phyloP scores from a whole-genome alignment of 1,140 invertebrate species.

The Halictus rubicundus region DNA sequence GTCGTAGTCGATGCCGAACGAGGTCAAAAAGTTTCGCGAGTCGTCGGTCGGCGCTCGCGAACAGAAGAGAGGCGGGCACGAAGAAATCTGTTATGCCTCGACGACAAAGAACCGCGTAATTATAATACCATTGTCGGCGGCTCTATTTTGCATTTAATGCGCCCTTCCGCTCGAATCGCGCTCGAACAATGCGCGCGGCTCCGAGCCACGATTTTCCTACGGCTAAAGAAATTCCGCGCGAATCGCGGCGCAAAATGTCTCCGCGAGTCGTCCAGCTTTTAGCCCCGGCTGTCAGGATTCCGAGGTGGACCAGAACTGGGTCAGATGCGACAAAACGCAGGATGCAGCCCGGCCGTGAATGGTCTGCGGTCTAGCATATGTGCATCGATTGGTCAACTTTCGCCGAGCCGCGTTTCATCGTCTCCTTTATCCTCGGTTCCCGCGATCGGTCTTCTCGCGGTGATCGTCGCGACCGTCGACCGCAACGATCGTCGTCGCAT shows the following conservation, averaged over 20 bases:
- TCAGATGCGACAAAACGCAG: conserved; percentile 55
- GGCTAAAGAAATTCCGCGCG: conserved; percentile 5
- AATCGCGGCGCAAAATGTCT: background rate
- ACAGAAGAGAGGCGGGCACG: conserved; percentile 44
- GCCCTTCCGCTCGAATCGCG: background rate
- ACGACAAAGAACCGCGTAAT: conserved; percentile 43
- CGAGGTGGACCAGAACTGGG: conserved; percentile 55
- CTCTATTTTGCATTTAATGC: conserved; percentile 41
- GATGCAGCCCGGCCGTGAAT: conserved; percentile 26
- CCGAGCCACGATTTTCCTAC: background rate
- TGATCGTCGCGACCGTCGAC: conserved; percentile 21
- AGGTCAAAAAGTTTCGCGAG: conserved; percentile 42
- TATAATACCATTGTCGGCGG: conserved; percentile 43
- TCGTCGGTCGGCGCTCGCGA: conserved; percentile 12
- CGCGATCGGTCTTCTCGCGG: conserved; percentile 3
- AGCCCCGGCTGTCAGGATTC: background rate
- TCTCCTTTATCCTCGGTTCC: background rate
- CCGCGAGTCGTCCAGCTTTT: background rate
- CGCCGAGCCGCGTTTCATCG: conserved; percentile 8
- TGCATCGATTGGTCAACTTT: conserved; percentile 39
- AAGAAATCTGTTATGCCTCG: conserved; percentile 35
- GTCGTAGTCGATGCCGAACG: background rate
- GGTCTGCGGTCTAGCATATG: conserved; percentile 71
- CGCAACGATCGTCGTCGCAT: conserved; percentile 49
- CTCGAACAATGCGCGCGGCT: conserved; percentile 19